Conservation (phyloP, 2,797 vertebrate genomes). For the Xenentodon cancila region DNA sequence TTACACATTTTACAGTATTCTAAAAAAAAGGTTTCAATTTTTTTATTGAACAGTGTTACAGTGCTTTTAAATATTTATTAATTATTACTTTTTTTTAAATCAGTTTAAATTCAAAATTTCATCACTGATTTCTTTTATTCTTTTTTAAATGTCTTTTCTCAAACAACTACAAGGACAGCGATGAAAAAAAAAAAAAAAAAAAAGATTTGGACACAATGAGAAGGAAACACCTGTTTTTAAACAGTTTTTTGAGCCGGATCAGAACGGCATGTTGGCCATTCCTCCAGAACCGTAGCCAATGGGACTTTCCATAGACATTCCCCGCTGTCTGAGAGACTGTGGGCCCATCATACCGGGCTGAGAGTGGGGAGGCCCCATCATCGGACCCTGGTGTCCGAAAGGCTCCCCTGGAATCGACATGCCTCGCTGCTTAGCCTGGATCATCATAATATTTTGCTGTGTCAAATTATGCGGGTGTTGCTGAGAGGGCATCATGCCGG, state of each 20-base stretch:
- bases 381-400: slow-evolving; percentile 90
- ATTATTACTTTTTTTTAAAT: slow-evolving; percentile 53
- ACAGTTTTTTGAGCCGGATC: slow-evolving; percentile 64
- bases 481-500: slow-evolving; percentile 86
- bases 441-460: slow-evolving; percentile 98
- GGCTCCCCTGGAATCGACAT: slow-evolving; percentile 91
- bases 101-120: slow-evolving; percentile 64
- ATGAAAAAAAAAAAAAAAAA: too few relatives aligned
- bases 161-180: slow-evolving; percentile 70
- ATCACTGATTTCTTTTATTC: slow-evolving; percentile 53
- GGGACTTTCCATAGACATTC: slow-evolving; percentile 94
- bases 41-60: slow-evolving; percentile 70
- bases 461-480: slow-evolving; percentile 93
- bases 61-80: slow-evolving; percentile 63
- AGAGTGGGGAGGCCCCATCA: slow-evolving; percentile 90
- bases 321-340: slow-evolving; percentile 92
- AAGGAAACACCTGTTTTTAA: slow-evolving; percentile 38
- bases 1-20: slow-evolving; percentile 85
- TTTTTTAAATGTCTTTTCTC: slow-evolving; percentile 24
- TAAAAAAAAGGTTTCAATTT: slow-evolving; percentile 84
- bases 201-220: slow-evolving; percentile 55
- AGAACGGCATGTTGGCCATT: slow-evolving; percentile 96
- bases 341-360: slow-evolving; percentile 94
- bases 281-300: slow-evolving; percentile 91
- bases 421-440: slow-evolving; percentile 94